Percentiles rank a stretch among this genome's conserved stretches.
Evolutionary conservation across 1,140 invertebrate species (phyloP).

Genomic region (Bombus confusus): DNA sequence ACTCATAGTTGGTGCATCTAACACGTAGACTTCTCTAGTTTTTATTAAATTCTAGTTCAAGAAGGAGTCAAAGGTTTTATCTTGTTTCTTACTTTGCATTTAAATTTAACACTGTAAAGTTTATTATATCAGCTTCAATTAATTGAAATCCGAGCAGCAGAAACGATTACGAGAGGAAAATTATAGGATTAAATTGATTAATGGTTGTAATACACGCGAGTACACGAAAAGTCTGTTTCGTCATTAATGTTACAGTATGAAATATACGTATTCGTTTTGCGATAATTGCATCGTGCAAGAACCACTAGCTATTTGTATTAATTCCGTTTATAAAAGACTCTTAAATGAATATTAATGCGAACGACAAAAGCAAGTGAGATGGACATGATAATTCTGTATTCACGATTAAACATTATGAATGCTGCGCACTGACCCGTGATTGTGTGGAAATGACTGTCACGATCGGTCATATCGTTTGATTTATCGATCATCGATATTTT

Average conservation of each 20-base stretch:
- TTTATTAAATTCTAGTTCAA: background rate
- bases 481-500: background rate
- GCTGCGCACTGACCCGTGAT: background rate
- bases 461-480: background rate
- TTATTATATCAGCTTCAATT: background rate
- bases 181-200: background rate
- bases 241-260: background rate
- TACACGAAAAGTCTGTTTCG: conserved; percentile 7
- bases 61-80: background rate
- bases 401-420: background rate
- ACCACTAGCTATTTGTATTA: background rate
- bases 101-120: background rate
- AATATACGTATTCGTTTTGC: background rate
- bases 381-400: background rate
- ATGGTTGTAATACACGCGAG: background rate
- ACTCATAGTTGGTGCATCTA: background rate
- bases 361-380: background rate
- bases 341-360: background rate
- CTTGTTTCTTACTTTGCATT: background rate
- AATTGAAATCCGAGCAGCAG: background rate
- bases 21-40: background rate
- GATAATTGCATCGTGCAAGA: background rate
- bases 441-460: background rate
- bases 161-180: background rate
- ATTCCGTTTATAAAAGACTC: background rate